A percentile compares a stretch with the other conserved stretches of the same genome.
Conservation (phyloP, 2,888 invertebrate species). For the Volucella inflata region DNA sequence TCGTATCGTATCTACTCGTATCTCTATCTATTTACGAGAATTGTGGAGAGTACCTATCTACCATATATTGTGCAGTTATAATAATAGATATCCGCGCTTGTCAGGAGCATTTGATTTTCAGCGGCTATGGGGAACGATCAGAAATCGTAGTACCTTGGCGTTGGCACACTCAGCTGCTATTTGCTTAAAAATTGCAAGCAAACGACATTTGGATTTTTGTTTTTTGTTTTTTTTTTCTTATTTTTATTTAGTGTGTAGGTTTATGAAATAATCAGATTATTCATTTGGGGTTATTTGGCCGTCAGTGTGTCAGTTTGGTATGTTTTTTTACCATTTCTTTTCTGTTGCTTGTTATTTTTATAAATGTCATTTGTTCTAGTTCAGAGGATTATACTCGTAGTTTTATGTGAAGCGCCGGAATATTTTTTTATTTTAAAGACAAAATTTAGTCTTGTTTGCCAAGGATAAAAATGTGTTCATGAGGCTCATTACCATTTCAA, state of each 20-base stretch:
- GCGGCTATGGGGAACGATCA: slow-evolving; percentile 49
- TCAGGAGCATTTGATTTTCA: slow-evolving; percentile 43
- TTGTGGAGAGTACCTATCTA: slow-evolving; percentile 56
- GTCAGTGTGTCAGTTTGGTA: slow-evolving; percentile 64
- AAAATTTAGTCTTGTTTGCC: neutral
- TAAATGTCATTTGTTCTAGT: slow-evolving; percentile 42
- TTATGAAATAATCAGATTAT: slow-evolving; percentile 50
- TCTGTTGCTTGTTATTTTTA: neutral
- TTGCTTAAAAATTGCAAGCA: slow-evolving; percentile 40
- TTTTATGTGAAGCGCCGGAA: neutral
- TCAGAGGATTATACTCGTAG: slow-evolving; percentile 4
- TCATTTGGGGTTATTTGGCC: slow-evolving; percentile 55
- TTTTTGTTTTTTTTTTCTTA: slow-evolving; percentile 26
- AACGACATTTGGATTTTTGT: slow-evolving; percentile 53
- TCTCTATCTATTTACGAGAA: too few relatives aligned
- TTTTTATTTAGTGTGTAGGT: slow-evolving; percentile 15
- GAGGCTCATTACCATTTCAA: too few relatives aligned
- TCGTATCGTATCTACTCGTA: slow-evolving; percentile 37
- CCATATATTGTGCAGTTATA: slow-evolving; percentile 48
- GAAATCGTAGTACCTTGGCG: slow-evolving; percentile 36
- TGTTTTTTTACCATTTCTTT: slow-evolving; percentile 12
- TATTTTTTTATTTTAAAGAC: neutral
- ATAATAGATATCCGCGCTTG: slow-evolving; percentile 63
- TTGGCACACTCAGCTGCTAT: slow-evolving; percentile 65
- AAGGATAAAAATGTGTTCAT: slow-evolving; percentile 81